phyloP scores from a whole-genome alignment of 2,113 vertebrate species.

The Lathamus discolor region DNA sequence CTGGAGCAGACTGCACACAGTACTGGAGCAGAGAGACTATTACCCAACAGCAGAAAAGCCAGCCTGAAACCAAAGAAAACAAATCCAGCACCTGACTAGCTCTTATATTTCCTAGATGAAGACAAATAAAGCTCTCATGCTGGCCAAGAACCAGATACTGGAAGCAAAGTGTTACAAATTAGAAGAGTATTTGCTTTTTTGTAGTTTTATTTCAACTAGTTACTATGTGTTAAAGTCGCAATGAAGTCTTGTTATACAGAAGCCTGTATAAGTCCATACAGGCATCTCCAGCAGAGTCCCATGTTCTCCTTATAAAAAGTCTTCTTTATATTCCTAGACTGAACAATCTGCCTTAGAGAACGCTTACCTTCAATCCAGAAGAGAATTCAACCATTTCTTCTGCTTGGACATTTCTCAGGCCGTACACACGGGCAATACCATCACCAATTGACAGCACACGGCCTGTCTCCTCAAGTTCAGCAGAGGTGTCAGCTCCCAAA shows the following conservation, averaged over 20 bases:
- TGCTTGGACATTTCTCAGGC: slow-evolving; percentile 95
- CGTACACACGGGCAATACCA: slow-evolving; percentile 95
- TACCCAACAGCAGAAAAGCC: neutral
- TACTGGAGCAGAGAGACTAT: neutral
- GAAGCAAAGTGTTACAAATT: neutral
- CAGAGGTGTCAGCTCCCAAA: slow-evolving; percentile 89
- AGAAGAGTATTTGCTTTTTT: neutral
- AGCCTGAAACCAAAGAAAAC: neutral
- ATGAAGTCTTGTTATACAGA: no score
- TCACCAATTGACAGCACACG: slow-evolving; percentile 97
- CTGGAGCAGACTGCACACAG: neutral
- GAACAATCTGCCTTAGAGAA: neutral
- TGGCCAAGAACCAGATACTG: neutral
- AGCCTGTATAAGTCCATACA: fast-evolving
- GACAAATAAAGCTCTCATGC: neutral
- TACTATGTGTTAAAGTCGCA: fast-evolving
- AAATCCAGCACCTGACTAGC: neutral
- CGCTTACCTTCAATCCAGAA: slow-evolving; percentile 90
- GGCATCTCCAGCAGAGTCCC: fast-evolving
- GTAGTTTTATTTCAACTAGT: neutral
- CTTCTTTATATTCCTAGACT: fast-evolving
- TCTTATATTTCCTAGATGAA: neutral
- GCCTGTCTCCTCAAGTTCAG: slow-evolving; percentile 94
- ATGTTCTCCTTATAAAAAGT: neutral
- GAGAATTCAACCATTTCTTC: slow-evolving; percentile 99